A percentile compares a stretch with the other conserved stretches of the same genome.
Conservation (phyloP, 2,797 vertebrate species). For the Mycteria americana region DNA sequence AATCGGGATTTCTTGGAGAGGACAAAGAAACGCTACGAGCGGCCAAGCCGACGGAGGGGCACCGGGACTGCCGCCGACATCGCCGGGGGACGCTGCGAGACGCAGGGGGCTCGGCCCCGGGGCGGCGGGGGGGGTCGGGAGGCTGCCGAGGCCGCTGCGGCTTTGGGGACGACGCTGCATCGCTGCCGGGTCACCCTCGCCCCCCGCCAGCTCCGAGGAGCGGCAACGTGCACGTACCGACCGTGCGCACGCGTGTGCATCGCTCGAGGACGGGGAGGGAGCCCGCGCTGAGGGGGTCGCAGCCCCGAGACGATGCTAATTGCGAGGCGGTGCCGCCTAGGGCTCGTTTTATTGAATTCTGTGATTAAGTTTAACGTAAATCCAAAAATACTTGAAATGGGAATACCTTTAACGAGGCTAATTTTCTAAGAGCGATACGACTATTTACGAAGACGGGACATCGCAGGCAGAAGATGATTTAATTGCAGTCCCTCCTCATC, state of each 20-base stretch:
- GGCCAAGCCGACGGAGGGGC: neutral
- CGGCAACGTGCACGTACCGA: neutral
- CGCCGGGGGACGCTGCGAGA: rapidly evolving
- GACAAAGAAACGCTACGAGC: neutral
- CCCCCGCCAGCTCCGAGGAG: neutral
- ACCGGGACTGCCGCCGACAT: rapidly evolving
- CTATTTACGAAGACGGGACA: neutral
- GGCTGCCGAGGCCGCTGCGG: rapidly evolving
- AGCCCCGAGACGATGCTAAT: rapidly evolving
- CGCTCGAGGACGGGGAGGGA: neutral
- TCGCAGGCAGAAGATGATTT: neutral
- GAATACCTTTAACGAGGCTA: neutral
- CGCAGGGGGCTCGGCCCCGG: neutral
- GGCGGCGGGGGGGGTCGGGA: too few species aligned
- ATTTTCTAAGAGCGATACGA: neutral
- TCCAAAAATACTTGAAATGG: neutral
- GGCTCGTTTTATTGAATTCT: neutral
- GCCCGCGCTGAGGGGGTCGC: neutral
- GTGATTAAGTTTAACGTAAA: neutral
- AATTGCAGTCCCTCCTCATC: neutral
- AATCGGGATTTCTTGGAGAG: neutral
- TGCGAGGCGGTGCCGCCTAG: neutral
- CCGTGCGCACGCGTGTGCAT: rapidly evolving
- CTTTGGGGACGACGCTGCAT: neutral
- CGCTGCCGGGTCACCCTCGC: too few species aligned